A percentile compares a stretch with the other conserved stretches of the same genome.
Evolutionary conservation across 2,797 vertebrate genomes (phyloP).

Genomic region (Pseudotriccus pelzelni): DNA sequence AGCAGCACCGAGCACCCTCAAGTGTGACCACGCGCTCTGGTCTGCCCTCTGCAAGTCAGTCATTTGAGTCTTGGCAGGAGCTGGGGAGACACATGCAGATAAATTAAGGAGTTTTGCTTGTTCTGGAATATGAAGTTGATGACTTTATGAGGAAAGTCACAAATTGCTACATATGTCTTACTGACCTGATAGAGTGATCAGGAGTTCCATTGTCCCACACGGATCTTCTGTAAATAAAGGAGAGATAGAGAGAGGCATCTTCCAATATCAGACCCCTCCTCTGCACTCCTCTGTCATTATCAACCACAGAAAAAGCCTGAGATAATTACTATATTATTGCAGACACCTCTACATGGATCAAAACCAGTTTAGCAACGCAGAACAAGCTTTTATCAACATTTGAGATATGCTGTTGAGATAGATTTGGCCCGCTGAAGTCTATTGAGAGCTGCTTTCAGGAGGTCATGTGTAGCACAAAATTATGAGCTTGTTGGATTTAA

Average conservation of each 20-base stretch:
- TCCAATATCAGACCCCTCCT: not conserved
- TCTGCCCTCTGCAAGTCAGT: not conserved
- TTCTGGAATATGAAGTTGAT: not conserved
- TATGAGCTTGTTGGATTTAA: not conserved
- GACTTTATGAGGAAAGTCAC: not conserved
- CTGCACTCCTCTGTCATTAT: not conserved
- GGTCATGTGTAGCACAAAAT: not conserved
- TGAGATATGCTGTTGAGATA: not conserved
- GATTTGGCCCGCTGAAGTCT: not conserved
- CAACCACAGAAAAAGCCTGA: not conserved
- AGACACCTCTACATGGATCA: not conserved
- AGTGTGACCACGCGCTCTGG: rapidly evolving
- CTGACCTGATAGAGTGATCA: not conserved
- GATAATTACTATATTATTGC: not conserved
- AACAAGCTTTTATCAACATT: not conserved
- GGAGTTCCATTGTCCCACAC: not conserved
- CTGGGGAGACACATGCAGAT: not conserved
- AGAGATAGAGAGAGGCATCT: not conserved
- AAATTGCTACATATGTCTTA: not conserved
- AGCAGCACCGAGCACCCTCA: rapidly evolving
- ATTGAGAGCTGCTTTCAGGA: not conserved
- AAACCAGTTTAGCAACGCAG: not conserved
- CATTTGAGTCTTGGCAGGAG: not conserved
- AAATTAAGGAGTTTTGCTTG: not conserved
- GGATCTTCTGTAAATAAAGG: not conserved